A percentile compares a stretch with the other conserved stretches of the same genome.
phyloP scores from a whole-genome alignment of 1,140 invertebrate genomes.

The Drosophila sulfurigaster region DNA sequence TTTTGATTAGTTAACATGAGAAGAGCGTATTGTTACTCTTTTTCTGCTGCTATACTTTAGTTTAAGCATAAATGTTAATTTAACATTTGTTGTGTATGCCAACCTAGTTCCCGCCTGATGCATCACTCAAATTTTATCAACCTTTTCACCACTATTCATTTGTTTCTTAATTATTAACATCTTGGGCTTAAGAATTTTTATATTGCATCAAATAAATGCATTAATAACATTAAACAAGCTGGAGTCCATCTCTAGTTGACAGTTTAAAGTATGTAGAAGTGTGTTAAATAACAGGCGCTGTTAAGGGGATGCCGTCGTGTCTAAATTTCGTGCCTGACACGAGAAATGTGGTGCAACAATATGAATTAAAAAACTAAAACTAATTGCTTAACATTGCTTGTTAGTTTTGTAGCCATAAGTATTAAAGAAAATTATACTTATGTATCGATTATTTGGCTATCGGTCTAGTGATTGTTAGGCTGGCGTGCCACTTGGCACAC shows the following conservation, averaged over 20 bases:
- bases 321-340: not conserved
- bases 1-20: not conserved
- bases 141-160: not conserved
- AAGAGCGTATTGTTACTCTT: constrained; percentile 7
- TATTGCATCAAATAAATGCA: not conserved
- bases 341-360: not conserved
- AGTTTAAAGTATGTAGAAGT: not conserved
- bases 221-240: not conserved
- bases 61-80: not conserved
- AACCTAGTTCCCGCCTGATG: not conserved
- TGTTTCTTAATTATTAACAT: not conserved
- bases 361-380: not conserved
- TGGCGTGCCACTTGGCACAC: constrained; percentile 27
- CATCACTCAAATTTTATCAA: not conserved
- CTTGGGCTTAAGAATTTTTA: not conserved
- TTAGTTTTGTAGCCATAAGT: too few species aligned
- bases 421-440: too few species aligned
- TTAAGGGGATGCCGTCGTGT: constrained; percentile 18
- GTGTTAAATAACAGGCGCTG: constrained; percentile 5
- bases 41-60: not conserved
- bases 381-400: too few species aligned
- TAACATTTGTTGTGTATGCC: constrained; percentile 1
- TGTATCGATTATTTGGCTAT: too few species aligned
- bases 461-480: not conserved
- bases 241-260: constrained; percentile 30